Evolutionary conservation across 2,113 vertebrate genomes (phyloP).

Genomic region (Daphoenositta chrysoptera): DNA sequence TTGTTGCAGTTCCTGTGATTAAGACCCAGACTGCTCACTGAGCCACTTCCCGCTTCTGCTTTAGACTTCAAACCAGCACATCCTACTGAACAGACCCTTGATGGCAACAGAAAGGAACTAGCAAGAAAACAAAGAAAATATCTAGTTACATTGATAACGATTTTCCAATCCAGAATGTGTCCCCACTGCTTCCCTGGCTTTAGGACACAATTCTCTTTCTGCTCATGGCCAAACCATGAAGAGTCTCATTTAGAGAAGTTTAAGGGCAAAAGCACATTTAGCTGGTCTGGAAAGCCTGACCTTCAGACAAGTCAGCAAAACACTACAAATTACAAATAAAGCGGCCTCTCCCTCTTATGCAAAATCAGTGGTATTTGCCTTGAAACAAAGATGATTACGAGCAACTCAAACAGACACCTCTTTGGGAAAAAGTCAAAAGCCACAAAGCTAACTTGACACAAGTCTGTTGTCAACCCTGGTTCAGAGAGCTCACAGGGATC

Average conservation of each 20-base stretch:
- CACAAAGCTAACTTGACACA: background rate
- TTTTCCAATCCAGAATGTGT: background rate
- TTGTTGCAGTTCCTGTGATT: background rate
- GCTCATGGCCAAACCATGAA: background rate
- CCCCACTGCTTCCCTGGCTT: background rate
- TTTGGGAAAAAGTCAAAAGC: background rate
- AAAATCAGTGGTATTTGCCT: background rate
- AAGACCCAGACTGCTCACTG: background rate
- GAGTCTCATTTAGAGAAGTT: background rate
- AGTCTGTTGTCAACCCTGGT: background rate
- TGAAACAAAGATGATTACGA: background rate
- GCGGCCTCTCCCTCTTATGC: background rate
- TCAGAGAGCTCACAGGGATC: background rate
- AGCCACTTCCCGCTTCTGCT: background rate
- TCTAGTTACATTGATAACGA: fast-evolving
- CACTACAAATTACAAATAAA: background rate
- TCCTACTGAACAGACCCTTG: background rate
- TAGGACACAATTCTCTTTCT: background rate
- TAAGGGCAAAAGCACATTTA: background rate
- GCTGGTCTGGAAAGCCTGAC: background rate
- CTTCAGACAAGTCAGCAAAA: background rate
- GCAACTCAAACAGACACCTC: background rate
- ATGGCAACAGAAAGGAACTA: background rate
- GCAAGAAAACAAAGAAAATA: background rate
- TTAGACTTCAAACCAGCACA: background rate